Evolutionary conservation across 2,113 vertebrate genomes (phyloP).

Genomic region (Peromyscus leucopus): DNA sequence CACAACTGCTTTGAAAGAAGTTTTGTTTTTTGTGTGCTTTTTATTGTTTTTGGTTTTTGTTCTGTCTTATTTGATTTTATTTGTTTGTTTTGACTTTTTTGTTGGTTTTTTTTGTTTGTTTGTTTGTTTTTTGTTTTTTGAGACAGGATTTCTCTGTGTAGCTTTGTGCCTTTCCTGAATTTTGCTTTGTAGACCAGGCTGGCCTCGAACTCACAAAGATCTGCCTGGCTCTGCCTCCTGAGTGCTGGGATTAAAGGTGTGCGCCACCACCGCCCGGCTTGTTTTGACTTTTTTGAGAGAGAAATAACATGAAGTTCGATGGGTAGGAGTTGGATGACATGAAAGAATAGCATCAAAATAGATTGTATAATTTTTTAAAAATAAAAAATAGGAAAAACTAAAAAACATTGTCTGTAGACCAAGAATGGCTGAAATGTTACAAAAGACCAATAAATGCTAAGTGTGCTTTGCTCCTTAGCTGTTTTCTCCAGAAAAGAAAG

Average conservation of each 20-base stretch:
- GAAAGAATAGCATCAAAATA: neutral
- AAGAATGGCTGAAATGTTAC: conserved; percentile 28
- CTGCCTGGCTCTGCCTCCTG: no score
- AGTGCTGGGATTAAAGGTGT: no score
- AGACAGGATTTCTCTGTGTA: no score
- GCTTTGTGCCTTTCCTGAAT: no score
- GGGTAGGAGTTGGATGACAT: neutral
- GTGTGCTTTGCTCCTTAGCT: conserved; percentile 7
- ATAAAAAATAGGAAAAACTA: neutral
- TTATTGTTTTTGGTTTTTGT: neutral
- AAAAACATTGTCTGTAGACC: neutral
- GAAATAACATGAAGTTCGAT: neutral
- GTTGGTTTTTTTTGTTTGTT: no score
- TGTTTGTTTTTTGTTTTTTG: no score
- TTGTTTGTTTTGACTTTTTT: neutral
- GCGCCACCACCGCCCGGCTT: no score
- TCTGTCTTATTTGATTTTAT: neutral
- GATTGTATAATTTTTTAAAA: neutral
- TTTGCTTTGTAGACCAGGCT: no score
- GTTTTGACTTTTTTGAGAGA: neutral
- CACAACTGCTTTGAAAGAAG: neutral
- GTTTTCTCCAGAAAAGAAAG: neutral
- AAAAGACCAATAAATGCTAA: neutral
- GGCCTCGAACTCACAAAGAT: no score
- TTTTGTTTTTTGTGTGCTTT: neutral